Base-by-base conservation (phyloP, 2,888 invertebrate species). In the Limnephilus auricula region DNA sequence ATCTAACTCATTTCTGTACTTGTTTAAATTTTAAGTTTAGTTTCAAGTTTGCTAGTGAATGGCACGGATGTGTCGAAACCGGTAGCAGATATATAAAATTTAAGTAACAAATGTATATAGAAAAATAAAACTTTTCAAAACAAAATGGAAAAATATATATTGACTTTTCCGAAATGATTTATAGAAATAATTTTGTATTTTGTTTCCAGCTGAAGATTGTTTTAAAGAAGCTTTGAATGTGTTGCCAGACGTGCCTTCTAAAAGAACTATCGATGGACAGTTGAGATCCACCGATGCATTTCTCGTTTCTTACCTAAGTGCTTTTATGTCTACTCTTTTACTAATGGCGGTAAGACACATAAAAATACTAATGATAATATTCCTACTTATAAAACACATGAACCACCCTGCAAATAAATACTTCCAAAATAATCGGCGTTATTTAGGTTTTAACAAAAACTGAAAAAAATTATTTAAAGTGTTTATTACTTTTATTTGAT, bases 171-270 rank as follows among this genome's bases (percentile, higher is more conserved):
- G 13, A 37, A 5, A 31, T 2, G 4, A 12, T 25, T 88, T 88
- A 25, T 25, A 65, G 25, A 65, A 65, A 65, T 2, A 0, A 65
- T 65, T 40, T 85, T 88, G 65, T 30, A 78, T 31, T 78, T 34
- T 79, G 37, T 93, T 96, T 95, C 94, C 94, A 98, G 99, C 98
- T 91, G 99, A 99, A 96, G 98, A 99, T 2, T 99, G 99, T 94
- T 98, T 99, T 94, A 99, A 99, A 95, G 98, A 98, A 45, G 97
- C 98, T 0, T 96, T 99, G 31, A 97, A 97, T 92, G 95, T 98
- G 88, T 96, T 99, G 93, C 97, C 97, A 0, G 98, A 98, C 93
- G 96, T 99, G 94, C 98, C 98, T 0, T 95, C 93, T 95, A 97
- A 94, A 95, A 96, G 93, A 95, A 97, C 94, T 96, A 98, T 97